Conservation (phyloP, 1,140 invertebrate species). For the Brachionus manjavacas region DNA sequence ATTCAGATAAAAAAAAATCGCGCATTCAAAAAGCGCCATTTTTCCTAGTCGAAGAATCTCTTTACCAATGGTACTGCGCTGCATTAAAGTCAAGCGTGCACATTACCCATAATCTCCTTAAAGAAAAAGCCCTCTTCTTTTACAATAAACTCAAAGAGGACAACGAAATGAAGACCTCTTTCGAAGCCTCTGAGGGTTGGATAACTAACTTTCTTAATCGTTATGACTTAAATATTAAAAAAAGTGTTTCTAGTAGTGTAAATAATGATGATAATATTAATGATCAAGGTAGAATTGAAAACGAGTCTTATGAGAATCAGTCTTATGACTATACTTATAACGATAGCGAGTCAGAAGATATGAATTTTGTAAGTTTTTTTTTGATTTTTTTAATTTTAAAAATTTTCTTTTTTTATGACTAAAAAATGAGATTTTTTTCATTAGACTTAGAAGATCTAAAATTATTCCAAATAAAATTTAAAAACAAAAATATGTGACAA, state of each 20-base stretch:
- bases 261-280: not conserved
- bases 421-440: not conserved
- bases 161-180: not conserved
- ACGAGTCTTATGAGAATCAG: conserved; percentile 1
- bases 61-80: conserved; percentile 8
- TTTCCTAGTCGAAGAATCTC: not conserved
- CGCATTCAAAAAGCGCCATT: conserved; percentile 8
- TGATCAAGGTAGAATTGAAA: not conserved
- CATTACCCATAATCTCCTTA: not conserved
- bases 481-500: not conserved
- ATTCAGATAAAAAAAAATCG: not conserved
- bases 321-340: conserved; percentile 26
- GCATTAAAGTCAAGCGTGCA: not conserved
- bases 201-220: conserved; percentile 6
- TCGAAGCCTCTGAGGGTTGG: conserved; percentile 1
- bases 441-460: not conserved
- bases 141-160: conserved; percentile 15
- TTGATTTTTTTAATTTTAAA: not conserved
- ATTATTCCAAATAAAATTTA: not conserved
- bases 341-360: conserved; percentile 2
- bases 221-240: conserved; percentile 21
- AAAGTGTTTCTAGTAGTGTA: not conserved
- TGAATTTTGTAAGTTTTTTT: conserved; percentile 14
- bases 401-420: too few relatives aligned
- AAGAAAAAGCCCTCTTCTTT: conserved; percentile 18